A percentile compares a stretch with the other conserved stretches of the same genome.
Conservation (phyloP, 2,888 invertebrate species). For the Diadegma fenestrale region DNA sequence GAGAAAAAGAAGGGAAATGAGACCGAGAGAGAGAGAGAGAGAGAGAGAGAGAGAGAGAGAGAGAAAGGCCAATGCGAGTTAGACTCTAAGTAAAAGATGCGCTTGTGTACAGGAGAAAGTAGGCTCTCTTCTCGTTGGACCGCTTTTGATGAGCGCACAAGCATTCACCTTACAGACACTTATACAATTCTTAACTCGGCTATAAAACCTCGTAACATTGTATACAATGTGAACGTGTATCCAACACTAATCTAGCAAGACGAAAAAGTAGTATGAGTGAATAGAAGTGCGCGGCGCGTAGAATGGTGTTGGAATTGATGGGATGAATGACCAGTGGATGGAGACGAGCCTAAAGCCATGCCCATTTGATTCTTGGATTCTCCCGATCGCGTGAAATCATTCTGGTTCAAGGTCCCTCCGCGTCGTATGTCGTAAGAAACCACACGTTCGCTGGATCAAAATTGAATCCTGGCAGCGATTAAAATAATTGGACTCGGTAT, state of each 20-base stretch:
- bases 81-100: slow-evolving; percentile 52
- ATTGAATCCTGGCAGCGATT: slow-evolving; percentile 6
- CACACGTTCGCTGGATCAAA: slow-evolving; percentile 33
- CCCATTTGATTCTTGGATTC: slow-evolving; percentile 54
- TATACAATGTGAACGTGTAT: slow-evolving; percentile 28
- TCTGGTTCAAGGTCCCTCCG: slow-evolving; percentile 57
- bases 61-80: slow-evolving; percentile 33
- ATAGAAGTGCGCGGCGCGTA: neutral
- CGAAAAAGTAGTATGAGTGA: neutral
- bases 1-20: slow-evolving; percentile 49
- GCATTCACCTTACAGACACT: slow-evolving; percentile 43
- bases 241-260: neutral
- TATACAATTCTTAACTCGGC: slow-evolving; percentile 46
- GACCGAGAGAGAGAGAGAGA: slow-evolving; percentile 51
- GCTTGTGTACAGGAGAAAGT: slow-evolving; percentile 72
- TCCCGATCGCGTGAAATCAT: slow-evolving; percentile 58
- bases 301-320: slow-evolving; percentile 30
- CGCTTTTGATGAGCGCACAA: slow-evolving; percentile 67
- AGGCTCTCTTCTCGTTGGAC: slow-evolving; percentile 72
- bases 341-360: slow-evolving; percentile 7
- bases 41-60: slow-evolving; percentile 62
- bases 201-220: slow-evolving; percentile 50
- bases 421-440: slow-evolving; percentile 33
- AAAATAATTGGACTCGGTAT: neutral
- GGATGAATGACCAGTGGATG: slow-evolving; percentile 62